Conservation (phyloP, 2,797 vertebrate species). For the Schizopygopsis malacanthus region DNA sequence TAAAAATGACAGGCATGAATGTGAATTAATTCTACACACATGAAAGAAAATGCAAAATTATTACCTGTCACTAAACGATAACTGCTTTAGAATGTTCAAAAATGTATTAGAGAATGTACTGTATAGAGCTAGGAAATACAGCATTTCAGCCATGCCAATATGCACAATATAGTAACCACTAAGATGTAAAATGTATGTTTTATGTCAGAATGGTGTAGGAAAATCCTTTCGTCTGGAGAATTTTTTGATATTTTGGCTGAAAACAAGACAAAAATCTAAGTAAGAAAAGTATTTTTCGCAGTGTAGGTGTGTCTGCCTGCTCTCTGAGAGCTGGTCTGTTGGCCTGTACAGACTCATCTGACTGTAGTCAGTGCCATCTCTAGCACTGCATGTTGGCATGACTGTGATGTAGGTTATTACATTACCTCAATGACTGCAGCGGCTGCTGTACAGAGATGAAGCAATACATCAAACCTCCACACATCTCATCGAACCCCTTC, state of each 20-base stretch:
- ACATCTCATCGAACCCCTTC: not conserved
- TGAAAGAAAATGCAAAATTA: not conserved
- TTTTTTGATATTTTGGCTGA: too few relatives aligned
- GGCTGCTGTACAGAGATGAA: conserved; percentile 47
- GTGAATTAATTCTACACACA: not conserved
- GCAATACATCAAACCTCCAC: conserved; percentile 55
- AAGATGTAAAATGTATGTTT: not conserved
- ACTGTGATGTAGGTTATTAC: conserved; percentile 47
- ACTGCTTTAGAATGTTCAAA: not conserved
- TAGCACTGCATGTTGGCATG: not conserved
- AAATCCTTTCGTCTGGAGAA: too few relatives aligned
- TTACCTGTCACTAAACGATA: not conserved
- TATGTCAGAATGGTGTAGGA: not conserved
- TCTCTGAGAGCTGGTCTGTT: not conserved
- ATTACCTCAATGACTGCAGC: conserved; percentile 55
- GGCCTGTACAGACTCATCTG: not conserved
- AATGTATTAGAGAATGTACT: not conserved
- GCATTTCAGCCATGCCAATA: not conserved
- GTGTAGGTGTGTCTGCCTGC: not conserved
- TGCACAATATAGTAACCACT: not conserved
- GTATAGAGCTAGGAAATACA: not conserved
- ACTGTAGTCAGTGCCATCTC: not conserved
- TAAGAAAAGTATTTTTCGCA: too few relatives aligned
- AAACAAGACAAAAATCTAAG: too few relatives aligned
- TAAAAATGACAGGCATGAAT: not conserved